Base-by-base conservation (phyloP, 1,140 invertebrate genomes). In the Zaprionus nigranus region DNA sequence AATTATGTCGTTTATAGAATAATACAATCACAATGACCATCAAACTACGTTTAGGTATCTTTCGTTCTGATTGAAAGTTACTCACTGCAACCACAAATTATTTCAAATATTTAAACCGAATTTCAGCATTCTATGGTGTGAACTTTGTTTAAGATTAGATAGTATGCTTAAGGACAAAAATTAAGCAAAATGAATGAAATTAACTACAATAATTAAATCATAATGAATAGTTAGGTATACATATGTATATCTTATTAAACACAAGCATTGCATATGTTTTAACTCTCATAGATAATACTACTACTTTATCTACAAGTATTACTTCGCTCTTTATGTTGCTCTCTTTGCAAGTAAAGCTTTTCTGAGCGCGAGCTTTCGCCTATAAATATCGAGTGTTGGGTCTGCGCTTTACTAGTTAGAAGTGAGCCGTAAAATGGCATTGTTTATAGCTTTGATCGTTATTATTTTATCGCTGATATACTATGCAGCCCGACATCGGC, bases 401-500 rank as follows among this genome's bases (percentile, higher is more conserved):
- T 38, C 5, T 13, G 1, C 20, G 20, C 11, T 54, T 30, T 12
- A 28, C 15, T 76, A 83, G 81, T 83, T 24, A 30, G 0, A 4
- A 54, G 24, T 24, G 0, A 28, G 36, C 20, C 40, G 40, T 54
- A 40, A 68, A 64, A 87, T 87, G 83, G 69, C 64, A 60, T n/a
- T 88, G 24, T 7, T 87, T 22, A 11, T 86, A 9, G n/a, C 69
- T 5, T 57, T 84, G 4, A 26, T 88, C 6, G 85, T 56, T 4
- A 12, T 85, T 46, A 49, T 65, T 11, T 12, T 76, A 2, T 49
- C 68, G 46, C 54, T 87, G 61, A 11, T 90, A 2, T 49, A 61
- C 13, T 87, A 84, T 36, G 75, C 56, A n/a, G 81, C 54, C 1
- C 58, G 75, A 15, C 66, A 70, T n/a, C 69, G 75, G 93, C 88